Conservation (phyloP, 1,140 invertebrate genomes). For the Cataglyphis hispanica region DNA sequence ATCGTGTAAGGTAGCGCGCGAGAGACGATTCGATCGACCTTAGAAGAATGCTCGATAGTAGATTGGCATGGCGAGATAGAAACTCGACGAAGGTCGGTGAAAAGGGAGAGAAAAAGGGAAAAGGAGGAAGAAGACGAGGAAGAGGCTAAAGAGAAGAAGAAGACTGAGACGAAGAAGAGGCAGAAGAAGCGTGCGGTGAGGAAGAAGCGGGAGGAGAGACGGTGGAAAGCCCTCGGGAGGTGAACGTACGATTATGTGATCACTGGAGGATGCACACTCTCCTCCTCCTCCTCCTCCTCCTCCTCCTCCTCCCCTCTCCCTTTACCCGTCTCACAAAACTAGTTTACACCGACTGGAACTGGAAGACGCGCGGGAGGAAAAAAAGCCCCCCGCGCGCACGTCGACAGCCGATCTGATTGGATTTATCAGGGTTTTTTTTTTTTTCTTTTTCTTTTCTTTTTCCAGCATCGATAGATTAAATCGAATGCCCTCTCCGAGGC, state of each 20-base stretch:
- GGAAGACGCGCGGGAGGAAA: slow-evolving; percentile 46
- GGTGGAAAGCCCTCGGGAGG: slow-evolving; percentile 69
- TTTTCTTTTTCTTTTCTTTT: too few relatives aligned
- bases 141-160: slow-evolving; percentile 4
- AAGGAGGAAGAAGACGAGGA: slow-evolving; percentile 28
- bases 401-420: slow-evolving; percentile 78
- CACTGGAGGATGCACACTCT: slow-evolving; percentile 81
- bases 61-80: slow-evolving; percentile 64
- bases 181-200: background rate
- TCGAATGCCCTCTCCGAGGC: slow-evolving; percentile 48
- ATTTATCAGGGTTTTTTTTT: slow-evolving; percentile 76
- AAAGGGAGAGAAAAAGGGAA: slow-evolving; percentile 28
- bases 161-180: background rate
- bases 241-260: slow-evolving; percentile 86
- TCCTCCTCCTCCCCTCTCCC: slow-evolving; percentile 76
- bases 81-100: slow-evolving; percentile 43
- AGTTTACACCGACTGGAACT: slow-evolving; percentile 71
- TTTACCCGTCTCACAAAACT: slow-evolving; percentile 74
- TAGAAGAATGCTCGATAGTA: slow-evolving; percentile 63
- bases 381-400: slow-evolving; percentile 48
- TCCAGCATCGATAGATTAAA: slow-evolving; percentile 70
- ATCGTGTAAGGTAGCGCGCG: slow-evolving; percentile 55
- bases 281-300: slow-evolving; percentile 71
- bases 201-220: slow-evolving; percentile 20
- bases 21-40: slow-evolving; percentile 65